Evolutionary conservation across 23 tunicate species (phyloP).

Genomic region (Styela clava): DNA sequence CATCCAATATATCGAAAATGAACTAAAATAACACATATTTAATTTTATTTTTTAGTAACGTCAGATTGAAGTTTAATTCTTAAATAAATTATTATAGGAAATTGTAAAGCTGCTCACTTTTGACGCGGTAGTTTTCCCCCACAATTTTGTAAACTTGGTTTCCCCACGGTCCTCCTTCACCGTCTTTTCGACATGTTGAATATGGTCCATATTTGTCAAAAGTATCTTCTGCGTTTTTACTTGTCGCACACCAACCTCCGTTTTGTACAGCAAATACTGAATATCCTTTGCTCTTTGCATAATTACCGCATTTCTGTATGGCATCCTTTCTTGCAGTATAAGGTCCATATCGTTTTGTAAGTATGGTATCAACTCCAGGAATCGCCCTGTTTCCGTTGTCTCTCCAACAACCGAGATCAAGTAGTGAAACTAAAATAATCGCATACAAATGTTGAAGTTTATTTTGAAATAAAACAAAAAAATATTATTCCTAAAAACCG

Average conservation of each 20-base stretch:
- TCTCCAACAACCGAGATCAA: constrained; percentile 24
- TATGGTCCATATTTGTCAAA: constrained; percentile 16
- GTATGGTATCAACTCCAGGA: neutral
- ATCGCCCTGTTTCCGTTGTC: constrained; percentile 24
- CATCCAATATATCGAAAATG: neutral
- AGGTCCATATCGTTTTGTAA: neutral
- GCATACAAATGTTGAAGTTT: no score
- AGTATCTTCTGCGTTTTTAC: neutral
- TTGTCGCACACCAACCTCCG: constrained; percentile 14
- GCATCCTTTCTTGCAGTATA: constrained; percentile 14
- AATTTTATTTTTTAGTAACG: no score
- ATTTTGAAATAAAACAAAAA: no score
- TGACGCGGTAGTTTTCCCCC: neutral
- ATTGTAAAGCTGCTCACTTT: no score
- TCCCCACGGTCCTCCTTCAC: neutral
- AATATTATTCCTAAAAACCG: no score
- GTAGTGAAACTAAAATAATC: neutral
- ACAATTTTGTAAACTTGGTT: neutral
- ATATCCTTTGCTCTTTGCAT: constrained; percentile 6
- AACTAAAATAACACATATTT: no score
- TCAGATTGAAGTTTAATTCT: no score
- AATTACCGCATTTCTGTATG: constrained; percentile 17
- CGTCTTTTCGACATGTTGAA: neutral
- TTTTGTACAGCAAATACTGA: neutral
- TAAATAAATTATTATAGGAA: no score